phyloP scores from a whole-genome alignment of 2,113 vertebrate genomes.

The Tragelaphus strepsiceros region DNA sequence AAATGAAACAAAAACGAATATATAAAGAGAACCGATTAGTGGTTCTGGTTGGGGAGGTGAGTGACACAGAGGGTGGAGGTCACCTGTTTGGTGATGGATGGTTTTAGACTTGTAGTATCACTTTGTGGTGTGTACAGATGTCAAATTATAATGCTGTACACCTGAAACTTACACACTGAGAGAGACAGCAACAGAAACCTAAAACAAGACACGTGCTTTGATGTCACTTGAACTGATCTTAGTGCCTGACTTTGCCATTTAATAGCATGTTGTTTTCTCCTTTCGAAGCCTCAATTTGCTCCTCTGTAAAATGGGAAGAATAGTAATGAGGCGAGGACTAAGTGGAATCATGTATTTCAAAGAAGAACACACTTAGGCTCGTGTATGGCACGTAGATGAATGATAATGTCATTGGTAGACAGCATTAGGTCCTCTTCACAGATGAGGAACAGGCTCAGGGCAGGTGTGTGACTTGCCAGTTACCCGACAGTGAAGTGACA shows the following conservation, averaged over 20 bases:
- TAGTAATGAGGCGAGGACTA: neutral
- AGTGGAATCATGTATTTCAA: neutral
- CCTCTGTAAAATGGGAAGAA: neutral
- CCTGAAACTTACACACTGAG: neutral
- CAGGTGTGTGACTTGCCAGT: neutral
- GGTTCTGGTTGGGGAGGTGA: neutral
- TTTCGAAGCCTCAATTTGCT: neutral
- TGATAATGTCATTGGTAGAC: too few species aligned
- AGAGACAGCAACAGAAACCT: neutral
- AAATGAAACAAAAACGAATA: neutral
- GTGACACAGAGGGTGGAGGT: neutral
- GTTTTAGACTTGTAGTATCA: too few species aligned
- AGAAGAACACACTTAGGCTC: neutral
- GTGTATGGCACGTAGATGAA: fast-evolving
- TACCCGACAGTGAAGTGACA: neutral
- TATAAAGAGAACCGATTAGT: neutral
- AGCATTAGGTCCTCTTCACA: neutral
- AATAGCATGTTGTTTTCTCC: neutral
- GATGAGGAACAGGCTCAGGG: neutral
- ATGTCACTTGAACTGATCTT: neutral
- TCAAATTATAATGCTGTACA: neutral
- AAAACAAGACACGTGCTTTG: neutral
- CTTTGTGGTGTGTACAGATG: neutral
- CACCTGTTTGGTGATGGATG: neutral
- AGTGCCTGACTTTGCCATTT: neutral